Base-by-base conservation (phyloP, 2,888 invertebrate species). In the Drosophila eohydei region DNA sequence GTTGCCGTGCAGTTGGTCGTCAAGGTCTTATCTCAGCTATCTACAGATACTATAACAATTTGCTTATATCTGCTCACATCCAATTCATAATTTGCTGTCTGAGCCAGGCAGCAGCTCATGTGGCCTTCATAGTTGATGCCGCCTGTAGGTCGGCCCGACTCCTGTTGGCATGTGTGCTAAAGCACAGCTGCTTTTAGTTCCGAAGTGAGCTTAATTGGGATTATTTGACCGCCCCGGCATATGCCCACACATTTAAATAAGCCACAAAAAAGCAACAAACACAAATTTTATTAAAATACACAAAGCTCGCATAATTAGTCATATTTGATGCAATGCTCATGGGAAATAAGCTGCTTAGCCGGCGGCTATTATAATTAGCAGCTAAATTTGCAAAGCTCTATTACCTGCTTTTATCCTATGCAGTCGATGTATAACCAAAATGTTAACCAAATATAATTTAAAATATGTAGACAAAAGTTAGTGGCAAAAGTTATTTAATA, bases 121-220 rank as follows among this genome's bases (percentile, higher is more conserved):
- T 36, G 50, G 12, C 44, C 26, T 16, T 46, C 21, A 43, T 30
- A 43, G 32, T 6, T 21, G 14, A 8, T 32, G 26, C 41, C 34
- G 55, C 9, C 59, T 50, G 21, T 41, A 12, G 21, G 21, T 3
- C 1, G 68, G 64, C 21, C 41, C 14, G 44, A 1, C 46, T n/a
- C n/a, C 21, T 21, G 21, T 21, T 21, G 21, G 21, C 21, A 21
- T 21, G 21, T 21, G 21, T 21, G 21, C 21, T 21, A 21, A 21
- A 21, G 14, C 84, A 72, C 85, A 86, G 74, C 82, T 86, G 85
- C 46, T 74, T 38, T 56, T 48, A 59, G 64, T 63, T 52, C 54
- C 60, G 71, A 58, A 71, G 62, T 65, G 72, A 72, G 78, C 78
- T 86, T 86, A 89, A 71, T 77, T 63, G 58, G 88, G 85, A 86